Evolutionary conservation across 2,113 vertebrate species (phyloP), one percentile per base, ranked within the genome.

Genomic region (Oreochromis tanganicae): DNA sequence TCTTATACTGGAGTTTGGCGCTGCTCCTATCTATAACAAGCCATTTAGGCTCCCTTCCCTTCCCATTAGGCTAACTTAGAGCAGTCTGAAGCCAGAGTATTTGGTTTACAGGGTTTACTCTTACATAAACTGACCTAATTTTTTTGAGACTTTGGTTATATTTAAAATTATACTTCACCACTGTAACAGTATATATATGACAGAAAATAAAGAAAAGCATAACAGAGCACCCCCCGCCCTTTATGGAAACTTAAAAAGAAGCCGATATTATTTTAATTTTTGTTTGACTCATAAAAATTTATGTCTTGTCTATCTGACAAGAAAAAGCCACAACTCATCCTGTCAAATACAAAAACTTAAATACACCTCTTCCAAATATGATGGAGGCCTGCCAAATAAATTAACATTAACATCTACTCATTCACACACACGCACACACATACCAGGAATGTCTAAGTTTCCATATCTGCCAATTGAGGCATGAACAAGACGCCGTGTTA

Each of bases 381-480:
- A 93, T 92, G 88, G 87, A 81, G 32, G 78, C 41, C 89, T 89
- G 91, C 91, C 91, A 94, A 55, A 73, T 29, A 54, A 52, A 82
- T 55, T 5, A 32, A 41, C 54, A 86, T 89, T 83, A 80, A 57
- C 80, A 59, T 84, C 81, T 59, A 85, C 81, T 91, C 86, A 91
- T 56, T 88, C 71, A 91, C 71, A 85, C 83, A 57, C 73, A 63
- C 46, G 12, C 75, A 82, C 73, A 56, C 63, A 21, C 66, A 82
- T 73, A 48, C 38, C 6, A 89, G 86, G 83, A 29, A 89, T 82
- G 91, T 93, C 90, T 93, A 90, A 81, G 82, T 89, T 87, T 85
- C 48, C 86, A 56, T 87, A 94, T 92, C 91, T 93, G 90, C 73
- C 86, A 83, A 87, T 73, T 56, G 66, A 90, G 93, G 93, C 88